Conservation (phyloP, 2,888 invertebrate genomes). For the Salticus scenicus region DNA sequence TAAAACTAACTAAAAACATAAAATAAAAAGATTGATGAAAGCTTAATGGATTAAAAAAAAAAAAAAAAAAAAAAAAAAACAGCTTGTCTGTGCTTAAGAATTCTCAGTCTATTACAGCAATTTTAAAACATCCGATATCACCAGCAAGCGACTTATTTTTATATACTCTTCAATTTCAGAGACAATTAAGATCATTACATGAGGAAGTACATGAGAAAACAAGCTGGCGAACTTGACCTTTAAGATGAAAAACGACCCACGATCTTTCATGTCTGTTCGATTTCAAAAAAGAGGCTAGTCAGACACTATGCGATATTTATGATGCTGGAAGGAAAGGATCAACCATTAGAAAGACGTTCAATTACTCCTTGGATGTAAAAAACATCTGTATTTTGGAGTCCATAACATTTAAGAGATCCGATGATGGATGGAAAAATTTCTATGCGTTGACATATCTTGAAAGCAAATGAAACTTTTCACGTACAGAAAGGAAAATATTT, state of each 20-base stretch:
- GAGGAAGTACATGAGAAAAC: neutral
- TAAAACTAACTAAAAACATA: no score
- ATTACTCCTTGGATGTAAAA: neutral
- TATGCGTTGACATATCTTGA: neutral
- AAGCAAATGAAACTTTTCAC: no score
- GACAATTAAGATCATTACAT: neutral
- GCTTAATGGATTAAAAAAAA: no score
- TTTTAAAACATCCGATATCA: neutral
- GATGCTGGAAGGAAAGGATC: neutral
- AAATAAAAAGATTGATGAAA: no score
- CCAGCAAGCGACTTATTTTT: neutral
- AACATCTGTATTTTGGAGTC: no score
- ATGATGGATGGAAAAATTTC: neutral
- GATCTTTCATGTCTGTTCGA: neutral
- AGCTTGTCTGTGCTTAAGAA: no score
- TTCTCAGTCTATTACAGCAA: neutral
- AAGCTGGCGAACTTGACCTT: neutral
- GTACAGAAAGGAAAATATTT: no score
- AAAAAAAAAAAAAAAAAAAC: no score
- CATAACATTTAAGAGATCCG: neutral
- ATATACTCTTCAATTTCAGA: neutral
- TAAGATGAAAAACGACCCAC: conserved; percentile 1
- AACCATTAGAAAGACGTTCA: neutral
- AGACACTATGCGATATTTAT: neutral
- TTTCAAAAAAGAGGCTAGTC: neutral